Base-by-base conservation (phyloP, 2,113 vertebrate species). In the Vireo altiloquus region DNA sequence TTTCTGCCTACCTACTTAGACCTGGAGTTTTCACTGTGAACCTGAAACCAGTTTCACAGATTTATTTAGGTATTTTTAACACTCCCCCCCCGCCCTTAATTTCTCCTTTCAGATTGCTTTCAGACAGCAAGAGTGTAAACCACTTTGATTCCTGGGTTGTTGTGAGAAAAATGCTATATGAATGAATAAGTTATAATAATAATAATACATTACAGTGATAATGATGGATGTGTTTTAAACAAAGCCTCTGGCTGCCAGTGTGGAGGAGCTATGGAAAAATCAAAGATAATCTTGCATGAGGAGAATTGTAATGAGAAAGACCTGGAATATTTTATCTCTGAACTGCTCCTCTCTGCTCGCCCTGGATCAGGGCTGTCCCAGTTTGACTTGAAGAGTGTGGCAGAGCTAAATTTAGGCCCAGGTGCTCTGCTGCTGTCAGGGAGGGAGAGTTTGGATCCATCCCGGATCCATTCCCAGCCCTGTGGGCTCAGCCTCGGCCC, bases 181-280 rank as follows among this genome's bases (percentile, higher is more conserved):
- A 96, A 92, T 94, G 88, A 94, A 94, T 96, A 97, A 95, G 94
- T 96, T 80, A 95, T 81, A 90, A 95, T 90, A 97, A 93, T 94
- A 96, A 93, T 94, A 94, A 93, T 89, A 85, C 89, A 96, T 96
- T 95, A 87, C 65, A 88, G 92, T 76, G 88, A 94, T 96, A 96
- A 94, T 96, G 95, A 97, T 91, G 95, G 96, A 97, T 95, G 94
- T 94, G 82, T 91, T 96, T 96, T 96, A 96, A 96, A 96, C 96
- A 96, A 96, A 96, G 96, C 95, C 94, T 92, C 94, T 94, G 95
- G 95, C 94, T 97, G 94, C 94, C 92, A 82, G 84, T 17, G 91
- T 89, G 87, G 91, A 96, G 91, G 66, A 96, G 84, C 96, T 82
- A 74, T 83, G 92, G 92, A 94, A 96, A 96, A 96, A 96, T 96